Evolutionary conservation across 2,113 vertebrate genomes (phyloP).

Genomic region (Paramisgurnus dabryanus): DNA sequence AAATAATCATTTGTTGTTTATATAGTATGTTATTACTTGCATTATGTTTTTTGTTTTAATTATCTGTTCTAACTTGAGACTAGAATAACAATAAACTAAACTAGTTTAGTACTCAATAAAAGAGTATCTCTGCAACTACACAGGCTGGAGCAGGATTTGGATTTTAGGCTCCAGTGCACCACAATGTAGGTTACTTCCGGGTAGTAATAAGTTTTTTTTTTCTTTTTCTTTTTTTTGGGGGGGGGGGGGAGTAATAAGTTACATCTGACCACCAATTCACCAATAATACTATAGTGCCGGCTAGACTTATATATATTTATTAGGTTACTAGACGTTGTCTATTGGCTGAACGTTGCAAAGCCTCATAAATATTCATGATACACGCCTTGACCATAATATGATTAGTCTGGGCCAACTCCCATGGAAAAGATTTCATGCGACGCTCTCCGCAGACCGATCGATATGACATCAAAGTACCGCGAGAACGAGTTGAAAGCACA

Average conservation of each 20-base stretch:
- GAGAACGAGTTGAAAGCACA: too few species aligned
- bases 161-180: constrained; percentile 65
- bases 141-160: constrained; percentile 73
- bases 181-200: constrained; percentile 53
- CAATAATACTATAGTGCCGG: neutral
- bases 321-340: neutral
- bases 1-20: too few species aligned
- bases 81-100: too few species aligned
- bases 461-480: too few species aligned
- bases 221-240: too few species aligned
- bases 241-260: constrained; percentile 32
- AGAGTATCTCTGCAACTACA: constrained; percentile 56
- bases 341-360: neutral
- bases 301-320: neutral
- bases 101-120: neutral
- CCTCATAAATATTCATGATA: constrained; percentile 20
- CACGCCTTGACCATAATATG: neutral
- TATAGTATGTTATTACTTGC: too few species aligned
- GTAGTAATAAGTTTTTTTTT: constrained; percentile 17
- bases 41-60: too few species aligned
- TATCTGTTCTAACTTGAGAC: too few species aligned
- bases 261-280: constrained; percentile 34
- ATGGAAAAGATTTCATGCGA: neutral
- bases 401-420: constrained; percentile 35
- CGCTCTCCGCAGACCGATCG: too few species aligned